Percentiles rank a stretch among this genome's conserved stretches.
These are phyloP conservation scores for Corvus hawaiiensis DNA, from an alignment of 2,113 vertebrate species.

Conservation along the genomic window DNA sequence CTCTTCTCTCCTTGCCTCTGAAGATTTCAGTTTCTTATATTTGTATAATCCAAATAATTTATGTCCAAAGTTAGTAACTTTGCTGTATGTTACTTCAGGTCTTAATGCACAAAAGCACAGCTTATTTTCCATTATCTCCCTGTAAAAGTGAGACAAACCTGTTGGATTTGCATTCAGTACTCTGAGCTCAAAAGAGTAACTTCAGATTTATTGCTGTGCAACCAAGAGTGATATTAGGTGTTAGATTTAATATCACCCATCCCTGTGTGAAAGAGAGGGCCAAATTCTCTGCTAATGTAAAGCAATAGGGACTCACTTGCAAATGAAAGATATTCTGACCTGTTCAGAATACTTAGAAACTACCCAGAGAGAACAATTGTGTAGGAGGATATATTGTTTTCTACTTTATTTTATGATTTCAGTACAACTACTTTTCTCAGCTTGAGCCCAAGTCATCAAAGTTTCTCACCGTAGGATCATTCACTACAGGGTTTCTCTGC, in stretches of 20 bases:
- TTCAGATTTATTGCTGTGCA: background rate
- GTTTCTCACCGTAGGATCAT: background rate
- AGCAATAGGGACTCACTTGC: background rate
- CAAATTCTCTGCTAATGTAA: background rate
- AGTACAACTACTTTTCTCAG: background rate
- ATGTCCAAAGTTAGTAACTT: background rate
- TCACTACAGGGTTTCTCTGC: background rate
- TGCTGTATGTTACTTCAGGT: background rate
- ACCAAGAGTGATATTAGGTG: background rate
- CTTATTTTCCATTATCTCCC: background rate
- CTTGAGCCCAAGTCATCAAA: background rate
- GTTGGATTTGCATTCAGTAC: background rate
- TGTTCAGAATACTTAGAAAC: background rate
- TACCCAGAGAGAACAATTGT: background rate
- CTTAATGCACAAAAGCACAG: background rate
- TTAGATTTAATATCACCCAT: background rate
- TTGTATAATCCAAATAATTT: background rate
- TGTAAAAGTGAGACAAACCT: background rate
- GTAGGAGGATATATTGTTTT: slow-evolving; percentile 10
- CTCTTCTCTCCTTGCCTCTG: background rate
- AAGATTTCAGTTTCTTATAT: background rate
- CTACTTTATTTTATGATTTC: background rate
- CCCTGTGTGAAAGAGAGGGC: background rate
- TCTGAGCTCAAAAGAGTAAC: background rate
- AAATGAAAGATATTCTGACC: background rate